Evolutionary conservation across 2,113 vertebrate genomes (phyloP).

Genomic region (Sigmodon hispidus): DNA sequence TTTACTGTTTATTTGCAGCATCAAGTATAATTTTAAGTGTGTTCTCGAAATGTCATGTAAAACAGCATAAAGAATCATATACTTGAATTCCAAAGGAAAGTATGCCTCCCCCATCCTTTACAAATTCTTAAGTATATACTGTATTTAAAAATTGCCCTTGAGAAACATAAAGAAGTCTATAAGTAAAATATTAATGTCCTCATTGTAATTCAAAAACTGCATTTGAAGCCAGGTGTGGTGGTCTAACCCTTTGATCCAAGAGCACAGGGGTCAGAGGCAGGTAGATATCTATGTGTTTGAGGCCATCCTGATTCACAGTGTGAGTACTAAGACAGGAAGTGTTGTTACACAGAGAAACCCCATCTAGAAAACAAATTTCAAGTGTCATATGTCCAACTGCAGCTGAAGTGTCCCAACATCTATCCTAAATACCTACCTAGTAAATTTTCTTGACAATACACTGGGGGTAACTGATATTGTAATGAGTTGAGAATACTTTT

Average conservation of each 20-base stretch:
- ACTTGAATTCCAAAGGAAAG: conserved; percentile 17
- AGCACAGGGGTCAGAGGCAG: not conserved
- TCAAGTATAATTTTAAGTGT: not conserved
- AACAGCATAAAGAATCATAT: not conserved
- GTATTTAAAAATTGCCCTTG: not conserved
- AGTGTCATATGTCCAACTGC: not conserved
- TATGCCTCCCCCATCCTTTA: not conserved
- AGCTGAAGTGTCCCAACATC: not conserved
- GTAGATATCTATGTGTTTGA: not conserved
- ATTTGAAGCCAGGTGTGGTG: not conserved
- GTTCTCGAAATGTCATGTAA: not conserved
- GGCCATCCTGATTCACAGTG: not conserved
- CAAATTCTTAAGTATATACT: not conserved
- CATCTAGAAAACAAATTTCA: not conserved
- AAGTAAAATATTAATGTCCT: conserved; percentile 25
- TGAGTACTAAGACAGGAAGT: not conserved
- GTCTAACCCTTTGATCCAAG: not conserved
- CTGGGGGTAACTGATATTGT: not conserved
- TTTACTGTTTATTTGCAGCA: not conserved
- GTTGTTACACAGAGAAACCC: not conserved
- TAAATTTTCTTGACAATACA: not conserved
- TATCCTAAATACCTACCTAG: not conserved
- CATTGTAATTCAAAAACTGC: not conserved
- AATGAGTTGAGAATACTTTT: not conserved
- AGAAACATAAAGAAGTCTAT: not conserved